A percentile compares a stretch with the other conserved stretches of the same genome.
Conservation (phyloP, 2,888 invertebrate species). For the Bugula neritina region DNA sequence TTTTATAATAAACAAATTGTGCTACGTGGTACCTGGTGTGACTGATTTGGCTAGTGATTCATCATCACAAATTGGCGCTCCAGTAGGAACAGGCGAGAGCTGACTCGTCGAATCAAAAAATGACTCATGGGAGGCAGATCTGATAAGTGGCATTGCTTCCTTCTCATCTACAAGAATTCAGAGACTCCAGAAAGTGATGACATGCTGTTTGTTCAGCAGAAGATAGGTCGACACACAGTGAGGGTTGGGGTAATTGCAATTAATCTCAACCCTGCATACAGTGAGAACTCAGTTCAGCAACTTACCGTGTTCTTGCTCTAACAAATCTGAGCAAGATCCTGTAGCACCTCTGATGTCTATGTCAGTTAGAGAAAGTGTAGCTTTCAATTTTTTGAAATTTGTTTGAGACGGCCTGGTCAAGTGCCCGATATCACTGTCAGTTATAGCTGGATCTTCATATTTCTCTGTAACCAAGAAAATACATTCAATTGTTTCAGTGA, state of each 20-base stretch:
- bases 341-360: background rate
- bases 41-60: background rate
- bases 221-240: too few relatives aligned
- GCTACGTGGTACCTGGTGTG: background rate
- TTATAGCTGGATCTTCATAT: background rate
- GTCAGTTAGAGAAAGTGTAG: background rate
- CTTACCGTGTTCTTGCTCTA: background rate
- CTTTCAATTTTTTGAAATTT: background rate
- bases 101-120: conserved; percentile 14
- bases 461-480: background rate
- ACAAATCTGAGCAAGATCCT: background rate
- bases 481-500: too few relatives aligned
- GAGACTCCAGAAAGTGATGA: too few relatives aligned
- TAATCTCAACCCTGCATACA: too few relatives aligned
- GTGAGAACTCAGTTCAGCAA: too few relatives aligned
- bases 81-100: background rate
- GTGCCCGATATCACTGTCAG: conserved; percentile 15
- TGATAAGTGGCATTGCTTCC: background rate
- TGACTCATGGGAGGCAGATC: conserved; percentile 26
- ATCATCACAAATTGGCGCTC: background rate
- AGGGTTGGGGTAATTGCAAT: too few relatives aligned
- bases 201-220: too few relatives aligned
- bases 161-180: conserved; percentile 5
- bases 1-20: too few relatives aligned
- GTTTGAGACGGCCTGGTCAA: background rate